These are phyloP conservation scores for Periophthalmus magnuspinnatus DNA, from an alignment of 2,797 vertebrate genomes.

Conservation along the genomic window DNA sequence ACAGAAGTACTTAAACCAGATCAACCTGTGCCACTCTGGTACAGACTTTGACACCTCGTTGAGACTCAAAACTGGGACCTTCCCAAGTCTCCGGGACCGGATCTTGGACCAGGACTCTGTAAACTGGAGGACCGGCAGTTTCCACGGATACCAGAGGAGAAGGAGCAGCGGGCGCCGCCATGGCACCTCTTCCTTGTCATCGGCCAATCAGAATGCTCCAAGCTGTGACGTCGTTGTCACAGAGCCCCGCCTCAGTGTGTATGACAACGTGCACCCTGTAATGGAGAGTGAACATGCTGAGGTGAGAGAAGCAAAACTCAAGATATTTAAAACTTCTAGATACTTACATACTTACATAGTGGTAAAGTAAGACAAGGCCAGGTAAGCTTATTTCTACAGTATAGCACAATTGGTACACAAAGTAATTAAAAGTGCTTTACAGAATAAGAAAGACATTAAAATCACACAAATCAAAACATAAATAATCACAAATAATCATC, in stretches of 20 bases:
- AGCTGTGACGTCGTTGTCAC: conserved; percentile 4
- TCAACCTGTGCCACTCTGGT: conserved; percentile 61
- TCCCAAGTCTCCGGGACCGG: conserved; percentile 68
- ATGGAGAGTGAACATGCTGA: conserved; percentile 46
- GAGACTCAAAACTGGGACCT: conserved; percentile 87
- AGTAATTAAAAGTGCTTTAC: no score
- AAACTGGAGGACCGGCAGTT: conserved; percentile 88
- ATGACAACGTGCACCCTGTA: conserved; percentile 81
- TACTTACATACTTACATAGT: no score
- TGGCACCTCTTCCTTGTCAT: conserved; percentile 44
- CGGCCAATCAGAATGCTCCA: conserved; percentile 36
- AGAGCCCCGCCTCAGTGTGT: conserved; percentile 81
- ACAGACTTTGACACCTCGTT: conserved; percentile 82
- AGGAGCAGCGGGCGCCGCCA: conserved; percentile 44
- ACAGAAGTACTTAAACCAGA: conserved; percentile 60
- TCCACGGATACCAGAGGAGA: conserved; percentile 78
- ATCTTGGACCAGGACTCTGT: conserved; percentile 70
- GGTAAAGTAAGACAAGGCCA: no score
- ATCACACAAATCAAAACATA: no score
- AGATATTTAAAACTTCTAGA: no score
- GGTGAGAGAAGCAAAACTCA: conserved; percentile 32
- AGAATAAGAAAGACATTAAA: no score
- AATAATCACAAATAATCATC: no score
- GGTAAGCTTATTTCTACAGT: no score
- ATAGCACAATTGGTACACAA: no score